A percentile compares a stretch with the other conserved stretches of the same genome.
Evolutionary conservation across 2,113 vertebrate genomes (phyloP).

Genomic region (Calidris pugnax): DNA sequence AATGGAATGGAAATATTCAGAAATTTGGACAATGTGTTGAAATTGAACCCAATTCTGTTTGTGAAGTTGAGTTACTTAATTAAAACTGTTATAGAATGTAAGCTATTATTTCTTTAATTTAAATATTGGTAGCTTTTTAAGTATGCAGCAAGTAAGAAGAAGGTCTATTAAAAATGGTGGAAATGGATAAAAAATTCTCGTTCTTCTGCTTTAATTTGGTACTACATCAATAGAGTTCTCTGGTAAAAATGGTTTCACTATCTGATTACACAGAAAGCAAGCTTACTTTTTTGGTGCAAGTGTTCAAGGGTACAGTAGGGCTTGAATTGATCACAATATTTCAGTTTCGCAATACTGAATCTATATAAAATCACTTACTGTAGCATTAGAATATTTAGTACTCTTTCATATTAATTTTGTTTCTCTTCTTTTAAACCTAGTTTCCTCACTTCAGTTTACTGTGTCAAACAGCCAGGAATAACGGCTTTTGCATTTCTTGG

Average conservation of each 20-base stretch:
- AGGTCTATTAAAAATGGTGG: not conserved
- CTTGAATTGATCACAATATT: not conserved
- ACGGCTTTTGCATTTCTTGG: conserved; percentile 46
- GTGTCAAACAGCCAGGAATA: not conserved
- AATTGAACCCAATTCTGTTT: not conserved
- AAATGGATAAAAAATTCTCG: not conserved
- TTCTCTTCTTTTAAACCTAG: not conserved
- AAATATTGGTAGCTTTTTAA: not conserved
- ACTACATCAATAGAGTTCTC: not conserved
- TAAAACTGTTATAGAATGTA: not conserved
- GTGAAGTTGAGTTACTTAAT: not conserved
- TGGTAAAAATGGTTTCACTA: not conserved
- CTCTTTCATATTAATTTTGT: not conserved
- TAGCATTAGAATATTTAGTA: not conserved
- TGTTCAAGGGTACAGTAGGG: not conserved
- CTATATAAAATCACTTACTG: not conserved
- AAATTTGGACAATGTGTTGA: not conserved
- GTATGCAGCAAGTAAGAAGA: not conserved
- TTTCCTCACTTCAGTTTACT: conserved; percentile 45
- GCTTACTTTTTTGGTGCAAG: not conserved
- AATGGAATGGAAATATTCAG: not conserved
- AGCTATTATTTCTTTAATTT: not conserved
- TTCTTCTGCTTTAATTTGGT: not conserved
- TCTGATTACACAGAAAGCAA: not conserved
- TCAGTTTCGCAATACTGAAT: not conserved